Conservation (phyloP, 2,797 vertebrate genomes). For the Sebastiscus tertius region DNA sequence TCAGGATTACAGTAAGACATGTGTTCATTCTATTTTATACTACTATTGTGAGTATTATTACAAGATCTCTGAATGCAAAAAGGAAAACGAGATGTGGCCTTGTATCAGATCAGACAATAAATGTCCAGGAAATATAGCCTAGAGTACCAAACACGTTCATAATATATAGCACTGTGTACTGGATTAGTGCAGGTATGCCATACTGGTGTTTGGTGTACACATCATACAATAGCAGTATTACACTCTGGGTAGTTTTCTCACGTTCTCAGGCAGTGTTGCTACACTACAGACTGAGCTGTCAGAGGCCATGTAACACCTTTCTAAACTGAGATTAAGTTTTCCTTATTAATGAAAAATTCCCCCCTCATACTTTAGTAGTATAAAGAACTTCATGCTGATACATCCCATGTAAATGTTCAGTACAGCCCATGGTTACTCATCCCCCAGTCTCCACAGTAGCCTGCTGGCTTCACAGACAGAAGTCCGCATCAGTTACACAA, state of each 20-base stretch:
- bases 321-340: neutral
- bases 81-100: neutral
- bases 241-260: neutral
- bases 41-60: neutral
- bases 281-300: neutral
- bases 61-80: neutral
- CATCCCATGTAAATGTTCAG: neutral
- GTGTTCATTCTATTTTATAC: neutral
- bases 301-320: neutral
- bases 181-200: neutral
- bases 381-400: neutral
- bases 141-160: neutral
- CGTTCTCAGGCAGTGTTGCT: neutral
- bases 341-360: neutral
- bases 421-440: neutral
- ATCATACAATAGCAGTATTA: neutral
- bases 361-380: neutral
- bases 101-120: neutral
- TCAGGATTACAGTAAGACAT: neutral
- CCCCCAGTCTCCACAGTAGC: neutral
- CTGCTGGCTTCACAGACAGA: neutral
- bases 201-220: neutral
- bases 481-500: conserved; percentile 12
- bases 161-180: neutral
- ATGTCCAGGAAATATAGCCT: neutral